Base-by-base conservation (phyloP, 1,140 invertebrate species). In the Megathymus violae region DNA sequence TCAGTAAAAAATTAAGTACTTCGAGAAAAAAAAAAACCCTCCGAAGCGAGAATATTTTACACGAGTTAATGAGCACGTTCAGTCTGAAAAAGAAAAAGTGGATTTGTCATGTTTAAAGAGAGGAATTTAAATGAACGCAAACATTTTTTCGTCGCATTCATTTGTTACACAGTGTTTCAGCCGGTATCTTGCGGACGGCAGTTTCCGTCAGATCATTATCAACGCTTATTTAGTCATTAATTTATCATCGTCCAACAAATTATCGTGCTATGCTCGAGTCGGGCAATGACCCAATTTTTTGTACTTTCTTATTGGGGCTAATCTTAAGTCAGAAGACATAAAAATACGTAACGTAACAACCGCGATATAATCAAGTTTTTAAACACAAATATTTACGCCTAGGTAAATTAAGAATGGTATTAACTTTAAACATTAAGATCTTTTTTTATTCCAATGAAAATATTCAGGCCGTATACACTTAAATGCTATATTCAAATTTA, bases 121-220 rank as follows among this genome's bases (percentile, higher is more conserved):
- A 22, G 52, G 40, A 44, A 56, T 44, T 56, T 27, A 44, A 56
- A 56, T 40, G 38, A 44, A 27, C 43, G 22, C 34, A 56, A 56
- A 56, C 44, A 43, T 56, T 56, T 56, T 44, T 56, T 43, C 27
- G 27, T 44, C 52, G 54, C 51, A n/a, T 71, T 73, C 76, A 79
- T 82, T 82, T 77, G 74, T 76, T 68, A 76, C n/a, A 25, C 54
- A 40, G 47, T 44, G 65, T 50, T 51, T 40, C 50, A 41, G 46
- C 25, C 44, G 50, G 27, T 31, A 31, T 54, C 38, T 14, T 44
- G 52, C 19, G 19, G 46, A 16, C 61, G 41, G 69, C 51, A 54
- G 61, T n/a, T 81, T 82, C 82, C 81, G 83, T 63, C 31, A 46
- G 80, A 86, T 85, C 77, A 74, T 86, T 85, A 88, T 86, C 82